Base-by-base conservation (phyloP, 2,113 vertebrate species). In the Xiphorhynchus elegans region DNA sequence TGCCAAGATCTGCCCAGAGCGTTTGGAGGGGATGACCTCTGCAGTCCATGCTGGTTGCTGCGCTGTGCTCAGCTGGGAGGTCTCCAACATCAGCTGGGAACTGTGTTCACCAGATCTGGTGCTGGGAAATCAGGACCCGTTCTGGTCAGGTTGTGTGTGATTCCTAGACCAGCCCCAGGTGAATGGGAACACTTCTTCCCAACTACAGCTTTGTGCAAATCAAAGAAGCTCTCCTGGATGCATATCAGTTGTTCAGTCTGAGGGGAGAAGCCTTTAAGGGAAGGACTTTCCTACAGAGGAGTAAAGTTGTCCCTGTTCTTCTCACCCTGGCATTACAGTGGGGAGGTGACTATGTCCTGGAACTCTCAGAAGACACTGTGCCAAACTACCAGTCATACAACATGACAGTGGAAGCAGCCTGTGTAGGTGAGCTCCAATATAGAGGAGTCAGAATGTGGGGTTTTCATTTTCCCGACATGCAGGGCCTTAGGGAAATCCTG, bases 351-450 rank as follows among this genome's bases (percentile, higher is more conserved):
- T 31, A 1, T 47, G 63, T 29, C 35, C 4, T 42, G 58, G 39
- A 46, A 18, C 33, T 15, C 58, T 26, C 11, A 1, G 44, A 26
- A 13, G 26, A 33, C 1, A 0, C 47, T 0, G 2, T 58, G 31
- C 40, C 50, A 64, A 68, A 24, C 33, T 21, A 8, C 62, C 16
- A 19, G 79, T 21, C 46, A 6, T 6, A 28, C 11, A 44, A 9
- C 5, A 1, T 3, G 33, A 23, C 35, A 39, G 6, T 19, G n/a
- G 8, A 39, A 0, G 8, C 28, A 50, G 50, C 52, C 46, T 3
- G 1, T 3, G 17, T 19, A 73, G 14, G 17, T 55, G 62, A 18
- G 35, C 28, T 80, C 15, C 58, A 35, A 26, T 1, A n/a, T 40
- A 11, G 7, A 12, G 47, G 33, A 63, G 26, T 17, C 60, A 67